Base-by-base conservation (phyloP, 2,113 vertebrate genomes). In the Tetrax tetrax region DNA sequence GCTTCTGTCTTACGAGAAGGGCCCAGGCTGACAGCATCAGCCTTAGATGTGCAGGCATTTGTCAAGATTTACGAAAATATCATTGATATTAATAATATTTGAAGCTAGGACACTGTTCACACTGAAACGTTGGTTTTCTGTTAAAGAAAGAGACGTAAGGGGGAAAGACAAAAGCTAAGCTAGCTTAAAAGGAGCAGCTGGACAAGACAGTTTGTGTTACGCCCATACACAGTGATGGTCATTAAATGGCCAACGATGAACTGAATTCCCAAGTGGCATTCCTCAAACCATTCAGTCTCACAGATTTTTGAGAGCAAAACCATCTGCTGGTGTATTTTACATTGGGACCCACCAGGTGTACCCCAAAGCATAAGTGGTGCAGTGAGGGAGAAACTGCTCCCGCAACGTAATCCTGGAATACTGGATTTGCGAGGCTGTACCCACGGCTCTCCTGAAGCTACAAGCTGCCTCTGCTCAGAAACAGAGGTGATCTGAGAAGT, bases 181-280 rank as follows among this genome's bases (percentile, higher is more conserved):
- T 2, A 35, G n/a, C n/a, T 68, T 31, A 22, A 10, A 25, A 22
- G 12, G n/a, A 72, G 20, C 1, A 23, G 28, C 37, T 45, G 48
- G 61, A 25, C 13, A 33, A 31, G 43, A 25, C 1, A 0, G 29
- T 6, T 11, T 28, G 53, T 2, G 3, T 43, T 21, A 6, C 0
- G 12, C 25, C 51, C 38, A 1, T 3, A 15, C 0, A 1, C 7
- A 9, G 51, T 4, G 33, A 47, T 1, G 18, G 37, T 19, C 54
- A 19, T 56, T 56, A 56, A 48, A 56, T 10, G 17, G 16, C 31
- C 37, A 11, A 3, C 1, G 8, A 59, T 12, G 51, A 33, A 13
- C 12, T 9, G 4, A 51, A 51, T 2, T 2, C 7, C 65, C 27
- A 25, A 12, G 50, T 8, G 41, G 5, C 7, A 12, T 13, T 57